phyloP scores from a whole-genome alignment of 2,797 vertebrate genomes.

The Lacerta bilineata region DNA sequence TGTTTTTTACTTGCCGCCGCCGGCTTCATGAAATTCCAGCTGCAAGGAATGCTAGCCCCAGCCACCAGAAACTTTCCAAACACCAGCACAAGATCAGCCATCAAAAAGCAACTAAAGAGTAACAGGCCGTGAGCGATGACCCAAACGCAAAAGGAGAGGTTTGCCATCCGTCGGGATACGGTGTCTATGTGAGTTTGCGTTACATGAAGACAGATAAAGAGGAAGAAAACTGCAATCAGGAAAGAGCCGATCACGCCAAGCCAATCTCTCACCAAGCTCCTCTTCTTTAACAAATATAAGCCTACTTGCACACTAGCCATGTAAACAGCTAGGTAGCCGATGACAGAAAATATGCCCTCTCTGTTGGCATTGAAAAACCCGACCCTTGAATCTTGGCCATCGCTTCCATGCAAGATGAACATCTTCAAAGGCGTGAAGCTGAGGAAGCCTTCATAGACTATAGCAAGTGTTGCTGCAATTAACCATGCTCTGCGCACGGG shows the following conservation, averaged over 20 bases:
- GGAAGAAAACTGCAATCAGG: slow-evolving; percentile 69
- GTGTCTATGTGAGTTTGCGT: slow-evolving; percentile 83
- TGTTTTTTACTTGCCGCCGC: slow-evolving; percentile 50
- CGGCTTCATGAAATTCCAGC: slow-evolving; percentile 78
- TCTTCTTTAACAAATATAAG: slow-evolving; percentile 82
- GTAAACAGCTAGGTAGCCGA: slow-evolving; percentile 90
- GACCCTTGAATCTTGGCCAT: slow-evolving; percentile 78
- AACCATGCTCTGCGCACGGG: slow-evolving; percentile 84
- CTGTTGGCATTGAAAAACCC: slow-evolving; percentile 92
- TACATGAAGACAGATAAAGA: slow-evolving; percentile 77
- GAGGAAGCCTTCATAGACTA: slow-evolving; percentile 86
- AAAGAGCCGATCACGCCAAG: slow-evolving; percentile 75
- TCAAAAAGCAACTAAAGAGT: slow-evolving; percentile 82
- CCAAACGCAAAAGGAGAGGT: slow-evolving; percentile 93
- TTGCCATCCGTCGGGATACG: slow-evolving; percentile 92
- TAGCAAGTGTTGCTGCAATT: slow-evolving; percentile 79
- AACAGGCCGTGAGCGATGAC: slow-evolving; percentile 86
- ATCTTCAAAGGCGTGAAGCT: slow-evolving; percentile 85
- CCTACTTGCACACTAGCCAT: slow-evolving; percentile 93
- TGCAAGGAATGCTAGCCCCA: slow-evolving; percentile 82
- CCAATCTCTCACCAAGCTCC: slow-evolving; percentile 85
- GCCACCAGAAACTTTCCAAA: slow-evolving; percentile 85
- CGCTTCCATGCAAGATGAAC: slow-evolving; percentile 85
- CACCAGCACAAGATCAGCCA: slow-evolving; percentile 83
- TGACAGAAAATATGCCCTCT: slow-evolving; percentile 91